Evolutionary conservation across 2,888 invertebrate genomes (phyloP).

Genomic region (Philereme transversata): DNA sequence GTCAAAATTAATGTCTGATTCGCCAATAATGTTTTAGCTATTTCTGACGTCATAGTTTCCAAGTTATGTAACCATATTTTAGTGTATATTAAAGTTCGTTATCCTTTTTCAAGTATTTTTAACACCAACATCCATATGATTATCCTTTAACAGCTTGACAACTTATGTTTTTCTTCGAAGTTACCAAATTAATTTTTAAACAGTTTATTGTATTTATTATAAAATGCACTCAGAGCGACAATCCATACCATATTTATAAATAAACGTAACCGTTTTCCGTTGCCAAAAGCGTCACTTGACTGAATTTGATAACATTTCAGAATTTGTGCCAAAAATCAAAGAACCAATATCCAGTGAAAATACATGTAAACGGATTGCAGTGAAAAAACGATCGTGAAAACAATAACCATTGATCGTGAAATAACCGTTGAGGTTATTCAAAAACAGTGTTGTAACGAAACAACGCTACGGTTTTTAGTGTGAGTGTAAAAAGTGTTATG

Average conservation of each 20-base stretch:
- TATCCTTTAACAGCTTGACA: too few species aligned
- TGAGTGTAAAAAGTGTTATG: conserved; percentile 29
- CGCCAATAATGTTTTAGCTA: too few species aligned
- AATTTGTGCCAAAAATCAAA: conserved; percentile 28
- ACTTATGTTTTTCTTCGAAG: too few species aligned
- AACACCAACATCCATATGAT: too few species aligned
- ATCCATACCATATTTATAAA: conserved; percentile 43
- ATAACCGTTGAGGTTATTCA: neutral
- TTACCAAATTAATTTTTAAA: too few species aligned
- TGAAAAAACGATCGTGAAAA: conserved; percentile 14
- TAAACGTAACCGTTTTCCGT: conserved; percentile 18
- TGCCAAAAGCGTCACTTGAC: conserved; percentile 49
- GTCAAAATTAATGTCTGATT: too few species aligned
- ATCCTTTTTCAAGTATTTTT: too few species aligned
- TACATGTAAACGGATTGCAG: conserved; percentile 19
- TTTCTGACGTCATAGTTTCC: too few species aligned
- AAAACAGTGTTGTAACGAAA: conserved; percentile 13
- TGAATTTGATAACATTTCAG: conserved; percentile 39
- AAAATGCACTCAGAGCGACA: conserved; percentile 39
- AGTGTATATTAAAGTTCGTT: too few species aligned
- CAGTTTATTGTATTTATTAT: conserved; percentile 24
- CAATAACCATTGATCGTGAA: neutral
- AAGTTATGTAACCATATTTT: too few species aligned
- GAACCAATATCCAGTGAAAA: conserved; percentile 17
- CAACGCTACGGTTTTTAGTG: conserved; percentile 8